A percentile compares a stretch with the other conserved stretches of the same genome.
These are phyloP conservation scores for Phyto melanocephala DNA, from an alignment of 2,888 invertebrate genomes.

Conservation along the genomic window DNA sequence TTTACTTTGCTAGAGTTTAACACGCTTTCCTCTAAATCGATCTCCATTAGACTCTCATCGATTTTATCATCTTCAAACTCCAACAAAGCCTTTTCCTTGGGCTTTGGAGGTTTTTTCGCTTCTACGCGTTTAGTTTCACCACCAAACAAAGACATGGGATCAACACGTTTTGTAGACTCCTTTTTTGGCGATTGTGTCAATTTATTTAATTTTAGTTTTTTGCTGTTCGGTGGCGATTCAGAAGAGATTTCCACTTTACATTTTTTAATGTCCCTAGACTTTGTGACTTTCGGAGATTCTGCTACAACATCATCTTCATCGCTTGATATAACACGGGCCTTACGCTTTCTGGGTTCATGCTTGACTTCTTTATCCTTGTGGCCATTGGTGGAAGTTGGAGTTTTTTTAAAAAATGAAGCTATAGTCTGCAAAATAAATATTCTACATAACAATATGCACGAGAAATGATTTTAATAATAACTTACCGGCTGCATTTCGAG, in stretches of 20 bases:
- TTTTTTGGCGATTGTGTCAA: constrained; percentile 64
- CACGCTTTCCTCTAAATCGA: constrained; percentile 69
- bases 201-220: constrained; percentile 70
- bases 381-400: not conserved
- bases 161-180: constrained; percentile 77
- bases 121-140: constrained; percentile 82
- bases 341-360: constrained; percentile 72
- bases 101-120: constrained; percentile 76
- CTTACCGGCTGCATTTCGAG: constrained; percentile 72
- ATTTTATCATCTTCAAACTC: constrained; percentile 82
- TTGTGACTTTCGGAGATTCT: constrained; percentile 79
- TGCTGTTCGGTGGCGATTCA: constrained; percentile 72
- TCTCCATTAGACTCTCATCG: constrained; percentile 75
- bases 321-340: constrained; percentile 77
- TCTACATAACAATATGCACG: not conserved
- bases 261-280: constrained; percentile 69
- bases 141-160: constrained; percentile 82
- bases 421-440: constrained; percentile 67
- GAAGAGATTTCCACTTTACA: constrained; percentile 78
- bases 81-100: constrained; percentile 72
- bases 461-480: constrained; percentile 2
- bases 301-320: constrained; percentile 81
- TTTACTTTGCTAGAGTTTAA: constrained; percentile 17
- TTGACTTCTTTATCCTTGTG: constrained; percentile 18
- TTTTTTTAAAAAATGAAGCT: constrained; percentile 70